Conservation (phyloP, 2,888 invertebrate species). For the Augiades crinisus region DNA sequence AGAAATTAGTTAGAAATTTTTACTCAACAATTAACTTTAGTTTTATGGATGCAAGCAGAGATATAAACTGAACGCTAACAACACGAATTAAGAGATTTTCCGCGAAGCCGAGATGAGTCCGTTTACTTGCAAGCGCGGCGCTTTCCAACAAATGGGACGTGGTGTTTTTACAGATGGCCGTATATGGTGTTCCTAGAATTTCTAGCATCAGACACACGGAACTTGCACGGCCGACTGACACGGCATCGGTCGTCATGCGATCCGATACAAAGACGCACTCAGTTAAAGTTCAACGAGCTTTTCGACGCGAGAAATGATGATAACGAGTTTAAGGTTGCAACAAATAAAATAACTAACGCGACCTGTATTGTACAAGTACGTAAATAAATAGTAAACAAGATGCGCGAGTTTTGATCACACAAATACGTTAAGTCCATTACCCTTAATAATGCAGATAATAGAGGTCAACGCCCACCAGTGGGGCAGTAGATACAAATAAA, state of each 20-base stretch:
- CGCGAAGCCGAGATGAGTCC: conserved; percentile 31
- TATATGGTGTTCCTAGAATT: conserved; percentile 52
- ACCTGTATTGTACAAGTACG: too few species aligned
- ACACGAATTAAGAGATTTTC: conserved; percentile 30
- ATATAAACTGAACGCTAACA: conserved; percentile 1
- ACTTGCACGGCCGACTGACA: conserved; percentile 66
- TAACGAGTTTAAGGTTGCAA: conserved; percentile 1
- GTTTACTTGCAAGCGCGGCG: conserved; percentile 41
- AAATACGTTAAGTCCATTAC: conserved; percentile 28
- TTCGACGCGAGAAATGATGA: conserved; percentile 7
- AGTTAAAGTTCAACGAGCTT: conserved; percentile 16
- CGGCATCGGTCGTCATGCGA: conserved; percentile 38
- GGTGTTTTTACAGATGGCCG: conserved; percentile 32
- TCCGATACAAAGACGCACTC: conserved; percentile 6
- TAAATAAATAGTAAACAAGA: conserved; percentile 10
- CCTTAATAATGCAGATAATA: conserved; percentile 30
- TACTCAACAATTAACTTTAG: too few species aligned
- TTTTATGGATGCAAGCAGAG: too few species aligned
- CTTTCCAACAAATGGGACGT: conserved; percentile 30
- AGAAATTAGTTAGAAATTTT: too few species aligned
- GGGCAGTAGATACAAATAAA: conserved; percentile 13
- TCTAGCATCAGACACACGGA: conserved; percentile 62
- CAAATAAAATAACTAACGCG: not conserved
- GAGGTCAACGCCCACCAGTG: conserved; percentile 28
- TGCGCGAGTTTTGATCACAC: conserved; percentile 4